Base-by-base conservation (phyloP, 2,888 invertebrate species). In the Flabesymbios commensalis region DNA sequence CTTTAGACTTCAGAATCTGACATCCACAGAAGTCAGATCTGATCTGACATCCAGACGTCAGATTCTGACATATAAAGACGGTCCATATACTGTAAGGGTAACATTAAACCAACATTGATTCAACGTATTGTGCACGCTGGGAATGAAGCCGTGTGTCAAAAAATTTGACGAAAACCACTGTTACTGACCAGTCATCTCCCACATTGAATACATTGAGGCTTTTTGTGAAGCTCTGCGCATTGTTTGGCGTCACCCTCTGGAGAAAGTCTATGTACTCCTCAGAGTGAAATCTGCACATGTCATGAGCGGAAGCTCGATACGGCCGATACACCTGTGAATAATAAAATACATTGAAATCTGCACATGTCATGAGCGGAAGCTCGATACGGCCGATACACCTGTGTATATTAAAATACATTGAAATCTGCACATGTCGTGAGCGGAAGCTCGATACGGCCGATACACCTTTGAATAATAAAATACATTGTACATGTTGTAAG, bases 181-280 rank as follows among this genome's bases (percentile, higher is more conserved):
- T 10, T 24, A 51, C 77, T 72, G 73, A 87, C 86, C 87, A 99
- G 80, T 99, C 99, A 80, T 99, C 98, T 0, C 98, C 98, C 1
- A 99, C 96, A 84, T 98, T 98, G 81, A 95, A 99, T 77, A 94
- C 92, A 32, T 91, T 89, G 5, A 98, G 84, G 77, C 92, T 92
- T 82, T 96, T 96, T 1, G 95, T 94, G 80, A 91, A 96, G 53
- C 87, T 89, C 80, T 95, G 93, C 61, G 97, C 90, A 83, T 94
- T 97, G 78, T 94, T 92, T 1, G 99, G 98, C 0, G 95, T 94
- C 0, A 98, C 96, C 77, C 92, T 88, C 82, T 94, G 64, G 17
- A 99, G 84, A 79, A 99, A 99, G 76, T 97, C 94, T 63, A 99
- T 93, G 77, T 99, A 99, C 75, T 99, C 99, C 76, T 96, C 94